A percentile compares a stretch with the other conserved stretches of the same genome.
Conservation (phyloP, 1,140 invertebrate species). For the Drosophila sucinea region DNA sequence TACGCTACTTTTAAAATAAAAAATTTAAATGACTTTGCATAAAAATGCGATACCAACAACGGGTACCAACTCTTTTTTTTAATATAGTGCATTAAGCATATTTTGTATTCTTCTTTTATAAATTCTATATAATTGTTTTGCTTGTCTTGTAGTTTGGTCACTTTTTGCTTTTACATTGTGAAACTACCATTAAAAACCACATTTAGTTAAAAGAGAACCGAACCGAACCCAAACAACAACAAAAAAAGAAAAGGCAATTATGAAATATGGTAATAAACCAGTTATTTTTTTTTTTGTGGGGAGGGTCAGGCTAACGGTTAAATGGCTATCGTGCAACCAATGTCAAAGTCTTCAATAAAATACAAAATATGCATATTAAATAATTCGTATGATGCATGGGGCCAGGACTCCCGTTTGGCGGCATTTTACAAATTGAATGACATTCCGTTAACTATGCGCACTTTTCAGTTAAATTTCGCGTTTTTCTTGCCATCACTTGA, state of each 20-base stretch:
- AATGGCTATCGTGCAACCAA: constrained; percentile 32
- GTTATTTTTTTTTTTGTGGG: constrained; percentile 20
- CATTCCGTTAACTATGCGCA: constrained; percentile 39
- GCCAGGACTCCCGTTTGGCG: constrained; percentile 2
- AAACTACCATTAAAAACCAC: constrained; percentile 40
- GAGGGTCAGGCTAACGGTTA: constrained; percentile 54
- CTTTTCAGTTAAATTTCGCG: constrained; percentile 34
- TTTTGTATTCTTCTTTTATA: not conserved
- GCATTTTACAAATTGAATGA: constrained; percentile 33
- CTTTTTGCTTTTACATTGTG: constrained; percentile 30
- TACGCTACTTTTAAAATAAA: not conserved
- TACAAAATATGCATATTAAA: constrained; percentile 52
- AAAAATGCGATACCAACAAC: not conserved
- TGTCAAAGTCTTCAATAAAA: constrained; percentile 24
- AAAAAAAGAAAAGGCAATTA: constrained; percentile 17
- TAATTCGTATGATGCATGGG: constrained; percentile 42
- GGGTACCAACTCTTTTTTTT: not conserved
- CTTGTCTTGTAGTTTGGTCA: constrained; percentile 26
- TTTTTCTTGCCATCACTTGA: not conserved
- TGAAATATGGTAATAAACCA: constrained; percentile 39
- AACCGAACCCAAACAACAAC: not conserved
- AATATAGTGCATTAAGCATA: not conserved
- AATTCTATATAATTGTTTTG: constrained; percentile 4
- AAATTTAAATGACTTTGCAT: not conserved
- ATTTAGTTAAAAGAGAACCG: constrained; percentile 32